Percentiles rank a stretch among this genome's conserved stretches.
Evolutionary conservation across 2,113 vertebrate species (phyloP).

Genomic region (Antigone vipio): DNA sequence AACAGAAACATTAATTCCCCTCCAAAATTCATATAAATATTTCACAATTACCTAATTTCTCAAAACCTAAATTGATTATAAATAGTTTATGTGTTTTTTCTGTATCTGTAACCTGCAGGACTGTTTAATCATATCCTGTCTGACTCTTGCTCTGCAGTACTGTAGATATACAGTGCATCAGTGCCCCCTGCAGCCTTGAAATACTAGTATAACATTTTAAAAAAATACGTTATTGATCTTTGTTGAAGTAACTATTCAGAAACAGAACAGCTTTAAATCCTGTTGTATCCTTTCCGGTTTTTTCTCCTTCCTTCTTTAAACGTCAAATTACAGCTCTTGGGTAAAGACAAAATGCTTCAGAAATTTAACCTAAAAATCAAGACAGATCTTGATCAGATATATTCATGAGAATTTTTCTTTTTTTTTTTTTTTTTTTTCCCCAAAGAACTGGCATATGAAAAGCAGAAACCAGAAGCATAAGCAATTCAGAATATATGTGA

Average conservation of each 20-base stretch:
- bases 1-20: conserved; percentile 59
- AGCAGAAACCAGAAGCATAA: not conserved
- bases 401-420: not conserved
- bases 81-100: conserved; percentile 67
- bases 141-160: conserved; percentile 5
- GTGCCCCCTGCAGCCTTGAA: conserved; percentile 74
- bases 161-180: conserved; percentile 44
- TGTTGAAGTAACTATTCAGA: not conserved
- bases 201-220: not conserved
- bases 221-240: not conserved
- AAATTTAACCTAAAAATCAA: not conserved
- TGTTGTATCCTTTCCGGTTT: not conserved
- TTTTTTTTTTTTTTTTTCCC: not conserved
- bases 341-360: not conserved
- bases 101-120: conserved; percentile 64
- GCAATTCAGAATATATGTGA: not conserved
- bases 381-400: not conserved
- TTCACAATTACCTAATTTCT: conserved; percentile 73
- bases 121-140: conserved; percentile 56
- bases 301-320: not conserved
- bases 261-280: not conserved
- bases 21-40: conserved; percentile 70
- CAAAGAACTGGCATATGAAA: not conserved
- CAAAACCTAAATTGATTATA: conserved; percentile 72
- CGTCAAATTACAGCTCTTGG: not conserved